phyloP scores from a whole-genome alignment of 2,113 vertebrate species.

The Malurus alboscapulatus region DNA sequence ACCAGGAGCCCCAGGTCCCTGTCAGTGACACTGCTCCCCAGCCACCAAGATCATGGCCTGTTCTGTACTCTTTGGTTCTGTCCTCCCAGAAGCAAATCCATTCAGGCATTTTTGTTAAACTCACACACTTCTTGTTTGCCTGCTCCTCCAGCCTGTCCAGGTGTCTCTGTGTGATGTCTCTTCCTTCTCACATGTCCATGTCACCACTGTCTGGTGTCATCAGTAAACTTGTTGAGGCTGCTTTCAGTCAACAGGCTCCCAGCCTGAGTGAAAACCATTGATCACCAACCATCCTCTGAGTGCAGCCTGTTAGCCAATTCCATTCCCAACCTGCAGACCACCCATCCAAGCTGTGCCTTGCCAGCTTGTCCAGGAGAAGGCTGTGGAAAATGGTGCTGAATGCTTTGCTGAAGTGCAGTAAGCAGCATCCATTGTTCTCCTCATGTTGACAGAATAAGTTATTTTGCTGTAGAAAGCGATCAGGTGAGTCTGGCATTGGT shows the following conservation, averaged over 20 bases:
- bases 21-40: not conserved
- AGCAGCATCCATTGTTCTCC: not conserved
- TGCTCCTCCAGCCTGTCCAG: not conserved
- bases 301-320: not conserved
- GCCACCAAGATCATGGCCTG: not conserved
- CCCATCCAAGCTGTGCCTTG: not conserved
- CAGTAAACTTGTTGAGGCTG: not conserved
- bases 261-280: not conserved
- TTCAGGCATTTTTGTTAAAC: not conserved
- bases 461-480: not conserved
- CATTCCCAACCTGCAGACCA: not conserved
- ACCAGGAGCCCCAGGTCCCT: not conserved
- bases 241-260: not conserved
- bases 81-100: not conserved
- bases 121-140: rapidly evolving
- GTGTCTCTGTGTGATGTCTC: not conserved
- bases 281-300: not conserved
- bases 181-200: not conserved
- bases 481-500: not conserved
- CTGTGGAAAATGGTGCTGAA: not conserved
- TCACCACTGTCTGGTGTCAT: not conserved
- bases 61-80: not conserved
- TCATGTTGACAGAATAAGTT: not conserved
- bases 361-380: not conserved
- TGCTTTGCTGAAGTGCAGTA: not conserved